Evolutionary conservation across 2,113 vertebrate species (phyloP).

Genomic region (Monopterus albus): DNA sequence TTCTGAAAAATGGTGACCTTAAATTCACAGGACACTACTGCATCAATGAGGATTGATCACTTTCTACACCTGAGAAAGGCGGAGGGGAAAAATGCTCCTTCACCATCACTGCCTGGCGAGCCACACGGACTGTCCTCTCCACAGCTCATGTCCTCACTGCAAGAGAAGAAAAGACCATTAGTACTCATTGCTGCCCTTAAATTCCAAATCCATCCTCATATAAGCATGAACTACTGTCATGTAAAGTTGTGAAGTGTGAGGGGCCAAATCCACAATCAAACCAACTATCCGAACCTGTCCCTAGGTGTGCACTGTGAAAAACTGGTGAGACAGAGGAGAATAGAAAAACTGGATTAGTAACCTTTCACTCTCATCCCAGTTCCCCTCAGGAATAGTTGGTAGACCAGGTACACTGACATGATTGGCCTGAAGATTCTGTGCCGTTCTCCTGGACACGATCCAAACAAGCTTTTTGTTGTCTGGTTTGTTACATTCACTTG

Average conservation of each 20-base stretch:
- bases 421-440: constrained; percentile 91
- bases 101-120: constrained; percentile 86
- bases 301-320: background rate
- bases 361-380: constrained; percentile 90
- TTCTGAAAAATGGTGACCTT: constrained; percentile 20
- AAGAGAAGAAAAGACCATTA: constrained; percentile 11
- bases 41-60: constrained; percentile 10
- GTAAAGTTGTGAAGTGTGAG: too few relatives aligned
- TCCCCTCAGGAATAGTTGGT: constrained; percentile 93
- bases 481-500: constrained; percentile 93
- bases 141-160: constrained; percentile 92
- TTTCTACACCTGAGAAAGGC: constrained; percentile 67
- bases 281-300: background rate
- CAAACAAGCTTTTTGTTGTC: constrained; percentile 95
- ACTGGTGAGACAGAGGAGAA: background rate
- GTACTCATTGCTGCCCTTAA: too few relatives aligned
- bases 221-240: too few relatives aligned
- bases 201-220: background rate
- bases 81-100: constrained; percentile 90
- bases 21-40: constrained; percentile 9
- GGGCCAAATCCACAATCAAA: background rate
- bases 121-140: constrained; percentile 90
- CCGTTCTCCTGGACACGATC: constrained; percentile 94
- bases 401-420: constrained; percentile 92
- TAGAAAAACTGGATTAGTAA: constrained; percentile 57